Percentiles rank a stretch among this genome's conserved stretches.
phyloP scores from a whole-genome alignment of 2,888 invertebrate genomes.

The Enoplolaimus lenunculus region DNA sequence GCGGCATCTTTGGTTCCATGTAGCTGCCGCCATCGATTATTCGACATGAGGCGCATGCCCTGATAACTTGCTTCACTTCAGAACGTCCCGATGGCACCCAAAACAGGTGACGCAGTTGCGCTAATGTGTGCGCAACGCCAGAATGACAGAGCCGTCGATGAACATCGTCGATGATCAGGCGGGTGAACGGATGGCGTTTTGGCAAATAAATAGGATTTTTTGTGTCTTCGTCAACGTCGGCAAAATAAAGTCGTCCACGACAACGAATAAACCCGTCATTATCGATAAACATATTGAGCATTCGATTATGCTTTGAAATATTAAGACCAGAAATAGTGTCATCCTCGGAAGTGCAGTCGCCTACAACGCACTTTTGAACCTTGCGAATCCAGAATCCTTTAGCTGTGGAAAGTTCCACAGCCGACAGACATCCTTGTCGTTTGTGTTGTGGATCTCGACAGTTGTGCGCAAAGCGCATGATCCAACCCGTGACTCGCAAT shows the following conservation, averaged over 20 bases:
- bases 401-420: not conserved
- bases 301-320: not conserved
- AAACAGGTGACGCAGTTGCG: slow-evolving; percentile 4
- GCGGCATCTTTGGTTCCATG: slow-evolving; percentile 7
- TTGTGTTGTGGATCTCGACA: not conserved
- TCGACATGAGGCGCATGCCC: slow-evolving; percentile 4
- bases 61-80: slow-evolving; percentile 8
- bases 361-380: not conserved
- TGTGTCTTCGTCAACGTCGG: slow-evolving; percentile 1
- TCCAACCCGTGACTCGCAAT: slow-evolving; percentile 16
- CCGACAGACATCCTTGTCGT: slow-evolving; percentile 6
- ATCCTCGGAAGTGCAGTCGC: not conserved
- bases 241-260: slow-evolving; percentile 14
- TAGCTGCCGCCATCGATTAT: slow-evolving; percentile 9
- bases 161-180: not conserved
- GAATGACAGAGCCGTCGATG: slow-evolving; percentile 11
- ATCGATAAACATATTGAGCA: not conserved
- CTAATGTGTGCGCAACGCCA: slow-evolving; percentile 15
- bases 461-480: not conserved
- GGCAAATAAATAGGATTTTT: slow-evolving; percentile 13
- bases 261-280: slow-evolving; percentile 6
- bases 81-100: slow-evolving; percentile 18
- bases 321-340: not conserved
- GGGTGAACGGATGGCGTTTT: slow-evolving; percentile 9
- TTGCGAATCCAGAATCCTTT: not conserved